phyloP scores from a whole-genome alignment of 2,888 invertebrate genomes.

The Caenorhabditis sp. region DNA sequence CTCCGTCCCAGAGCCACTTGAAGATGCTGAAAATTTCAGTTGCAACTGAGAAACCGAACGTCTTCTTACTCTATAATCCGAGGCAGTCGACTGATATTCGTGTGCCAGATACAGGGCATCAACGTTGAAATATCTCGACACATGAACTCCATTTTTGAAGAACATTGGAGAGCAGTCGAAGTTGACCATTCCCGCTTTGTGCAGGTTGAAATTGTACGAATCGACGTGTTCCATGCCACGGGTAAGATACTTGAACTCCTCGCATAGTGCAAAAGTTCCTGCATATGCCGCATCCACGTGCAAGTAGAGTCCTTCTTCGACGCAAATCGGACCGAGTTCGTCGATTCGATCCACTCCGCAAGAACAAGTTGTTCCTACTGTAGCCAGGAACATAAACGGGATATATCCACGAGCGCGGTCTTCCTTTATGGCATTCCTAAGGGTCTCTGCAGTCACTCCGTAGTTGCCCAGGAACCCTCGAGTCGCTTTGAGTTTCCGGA shows the following conservation, averaged over 20 bases:
- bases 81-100: conserved; percentile 92
- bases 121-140: conserved; percentile 97
- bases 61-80: conserved; percentile 73
- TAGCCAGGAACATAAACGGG: conserved; percentile 81
- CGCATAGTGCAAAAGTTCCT: conserved; percentile 87
- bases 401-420: conserved; percentile 79
- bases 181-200: conserved; percentile 99
- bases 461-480: conserved; percentile 86
- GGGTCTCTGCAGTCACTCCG: conserved; percentile 87
- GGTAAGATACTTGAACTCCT: conserved; percentile 94
- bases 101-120: conserved; percentile 97
- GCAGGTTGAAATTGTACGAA: conserved; percentile 98
- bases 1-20: conserved; percentile 91
- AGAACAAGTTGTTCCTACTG: conserved; percentile 93
- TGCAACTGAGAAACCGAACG: too few relatives aligned
- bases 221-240: conserved; percentile 93
- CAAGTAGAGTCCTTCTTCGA: conserved; percentile 92
- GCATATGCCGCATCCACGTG: conserved; percentile 99
- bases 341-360: conserved; percentile 96
- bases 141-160: conserved; percentile 91
- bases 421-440: conserved; percentile 86
- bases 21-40: conserved; percentile 75
- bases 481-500: conserved; percentile 87
- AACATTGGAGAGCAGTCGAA: conserved; percentile 99
- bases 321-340: conserved; percentile 87